These are phyloP conservation scores for Forbesichthys papilliferus DNA, from an alignment of 2,113 vertebrate species.

Conservation along the genomic window DNA sequence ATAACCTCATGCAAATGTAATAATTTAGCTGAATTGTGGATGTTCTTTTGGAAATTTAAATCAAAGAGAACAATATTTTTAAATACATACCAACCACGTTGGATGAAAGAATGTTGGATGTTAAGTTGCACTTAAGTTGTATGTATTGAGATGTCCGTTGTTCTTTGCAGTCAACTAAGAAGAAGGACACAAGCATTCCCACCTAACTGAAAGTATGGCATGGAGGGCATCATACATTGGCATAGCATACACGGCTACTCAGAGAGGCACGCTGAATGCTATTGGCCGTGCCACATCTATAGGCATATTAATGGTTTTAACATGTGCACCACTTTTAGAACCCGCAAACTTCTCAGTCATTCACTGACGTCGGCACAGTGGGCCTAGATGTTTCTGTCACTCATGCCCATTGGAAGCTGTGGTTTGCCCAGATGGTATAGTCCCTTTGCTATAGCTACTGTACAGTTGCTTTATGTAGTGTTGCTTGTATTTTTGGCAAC, in stretches of 20 bases:
- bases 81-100: too few species aligned
- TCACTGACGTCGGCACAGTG: constrained; percentile 32
- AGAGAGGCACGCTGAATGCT: constrained; percentile 9
- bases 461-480: too few species aligned
- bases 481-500: too few species aligned
- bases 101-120: too few species aligned
- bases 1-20: not conserved
- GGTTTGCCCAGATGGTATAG: constrained; percentile 16
- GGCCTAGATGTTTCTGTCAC: constrained; percentile 36
- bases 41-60: too few species aligned
- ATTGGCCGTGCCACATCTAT: too few species aligned
- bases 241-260: constrained; percentile 11
- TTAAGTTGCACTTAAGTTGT: too few species aligned
- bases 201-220: not conserved
- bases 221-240: not conserved
- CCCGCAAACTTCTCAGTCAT: constrained; percentile 22
- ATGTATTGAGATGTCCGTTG: not conserved
- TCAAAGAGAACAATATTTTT: too few species aligned
- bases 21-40: too few species aligned
- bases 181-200: not conserved
- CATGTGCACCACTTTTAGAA: constrained; percentile 48
- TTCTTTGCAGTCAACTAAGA: not conserved
- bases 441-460: not conserved
- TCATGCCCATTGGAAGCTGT: constrained; percentile 29
- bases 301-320: constrained; percentile 38